Conservation (phyloP, 1,140 invertebrate species). For the Adelges cooleyi region DNA sequence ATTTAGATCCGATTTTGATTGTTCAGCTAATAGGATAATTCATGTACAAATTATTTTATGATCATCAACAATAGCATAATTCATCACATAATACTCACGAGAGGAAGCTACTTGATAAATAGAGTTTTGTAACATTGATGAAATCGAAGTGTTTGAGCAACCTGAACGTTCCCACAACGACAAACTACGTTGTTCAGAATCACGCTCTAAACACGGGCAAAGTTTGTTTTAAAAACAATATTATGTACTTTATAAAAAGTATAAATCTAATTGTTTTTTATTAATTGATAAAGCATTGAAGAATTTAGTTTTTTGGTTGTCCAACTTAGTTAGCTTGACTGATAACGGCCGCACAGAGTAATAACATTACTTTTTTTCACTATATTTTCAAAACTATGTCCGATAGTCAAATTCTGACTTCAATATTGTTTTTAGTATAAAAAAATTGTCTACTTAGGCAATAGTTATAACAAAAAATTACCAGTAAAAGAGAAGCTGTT, state of each 20-base stretch:
- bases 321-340: too few species aligned
- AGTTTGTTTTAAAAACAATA: conserved; percentile 33
- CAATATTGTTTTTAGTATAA: too few species aligned
- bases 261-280: too few species aligned
- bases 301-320: too few species aligned
- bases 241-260: conserved; percentile 36
- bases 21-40: conserved; percentile 4
- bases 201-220: conserved; percentile 30
- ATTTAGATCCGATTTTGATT: conserved; percentile 17
- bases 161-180: conserved; percentile 45
- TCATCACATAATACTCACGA: not conserved
- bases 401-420: too few species aligned
- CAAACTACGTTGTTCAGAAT: conserved; percentile 33
- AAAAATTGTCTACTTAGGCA: too few species aligned
- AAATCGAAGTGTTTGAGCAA: conserved; percentile 43
- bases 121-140: conserved; percentile 33
- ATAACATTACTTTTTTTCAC: too few species aligned
- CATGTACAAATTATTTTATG: too few species aligned
- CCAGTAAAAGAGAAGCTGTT: conserved; percentile 33
- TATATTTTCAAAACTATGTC: too few species aligned
- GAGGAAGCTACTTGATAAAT: conserved; percentile 19
- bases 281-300: too few species aligned
- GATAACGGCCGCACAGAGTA: too few species aligned
- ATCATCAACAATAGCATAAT: too few species aligned
- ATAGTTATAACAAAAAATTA: conserved; percentile 10